Conservation (phyloP, 2,797 vertebrate species). For the Trachurus trachurus region DNA sequence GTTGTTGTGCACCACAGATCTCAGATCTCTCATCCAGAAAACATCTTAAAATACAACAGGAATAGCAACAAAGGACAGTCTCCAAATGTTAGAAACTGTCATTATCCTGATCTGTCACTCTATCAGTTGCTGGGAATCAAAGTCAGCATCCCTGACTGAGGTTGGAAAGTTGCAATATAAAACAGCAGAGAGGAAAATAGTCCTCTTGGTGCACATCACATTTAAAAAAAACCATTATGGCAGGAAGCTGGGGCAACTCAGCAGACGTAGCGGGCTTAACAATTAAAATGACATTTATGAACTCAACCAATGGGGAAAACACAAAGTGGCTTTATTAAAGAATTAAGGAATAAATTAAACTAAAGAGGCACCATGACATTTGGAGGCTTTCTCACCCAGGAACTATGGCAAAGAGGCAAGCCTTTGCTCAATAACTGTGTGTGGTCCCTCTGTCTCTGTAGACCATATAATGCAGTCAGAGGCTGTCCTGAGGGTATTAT, state of each 20-base stretch:
- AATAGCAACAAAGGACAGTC: slow-evolving; percentile 57
- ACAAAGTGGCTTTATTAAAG: slow-evolving; percentile 19
- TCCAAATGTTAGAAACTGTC: slow-evolving; percentile 53
- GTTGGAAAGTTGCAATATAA: slow-evolving; percentile 56
- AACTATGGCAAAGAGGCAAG: not conserved
- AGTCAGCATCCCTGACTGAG: slow-evolving; percentile 44
- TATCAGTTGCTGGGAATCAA: slow-evolving; percentile 47
- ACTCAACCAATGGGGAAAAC: slow-evolving; percentile 9
- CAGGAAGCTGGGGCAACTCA: slow-evolving; percentile 20
- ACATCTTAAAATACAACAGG: slow-evolving; percentile 70
- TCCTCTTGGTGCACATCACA: slow-evolving; percentile 13
- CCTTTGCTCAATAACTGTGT: not conserved
- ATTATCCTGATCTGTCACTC: slow-evolving; percentile 53
- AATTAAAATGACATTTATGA: slow-evolving; percentile 33
- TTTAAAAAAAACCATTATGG: slow-evolving; percentile 18
- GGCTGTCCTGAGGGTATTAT: not conserved
- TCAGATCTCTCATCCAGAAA: slow-evolving; percentile 72
- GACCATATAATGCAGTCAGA: not conserved
- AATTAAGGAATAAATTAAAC: slow-evolving; percentile 2
- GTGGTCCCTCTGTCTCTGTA: not conserved
- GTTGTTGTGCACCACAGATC: slow-evolving; percentile 55
- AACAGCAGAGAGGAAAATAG: slow-evolving; percentile 31
- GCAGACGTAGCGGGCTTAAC: slow-evolving; percentile 10
- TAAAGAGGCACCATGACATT: not conserved
- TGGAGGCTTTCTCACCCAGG: not conserved